Conservation (phyloP, 2,888 invertebrate species). For the Leptura quadrifasciata region DNA sequence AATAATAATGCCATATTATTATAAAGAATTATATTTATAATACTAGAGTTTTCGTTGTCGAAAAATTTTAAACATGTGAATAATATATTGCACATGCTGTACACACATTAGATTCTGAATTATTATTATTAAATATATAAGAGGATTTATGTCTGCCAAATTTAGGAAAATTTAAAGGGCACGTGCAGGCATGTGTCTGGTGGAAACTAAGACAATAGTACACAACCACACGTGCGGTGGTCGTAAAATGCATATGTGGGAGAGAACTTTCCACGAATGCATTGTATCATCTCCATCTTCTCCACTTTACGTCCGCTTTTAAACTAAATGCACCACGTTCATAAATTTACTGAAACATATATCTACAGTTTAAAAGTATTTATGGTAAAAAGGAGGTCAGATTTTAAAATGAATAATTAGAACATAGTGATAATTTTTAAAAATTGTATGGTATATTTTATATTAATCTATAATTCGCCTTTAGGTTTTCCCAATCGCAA, state of each 20-base stretch:
- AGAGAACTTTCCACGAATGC: constrained; percentile 34
- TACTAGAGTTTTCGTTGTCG: too few species aligned
- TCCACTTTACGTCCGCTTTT: constrained; percentile 37
- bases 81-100: not conserved
- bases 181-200: constrained; percentile 11
- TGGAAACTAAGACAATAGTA: constrained; percentile 36
- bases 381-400: not conserved
- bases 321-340: constrained; percentile 35
- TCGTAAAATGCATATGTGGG: constrained; percentile 48
- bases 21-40: too few species aligned
- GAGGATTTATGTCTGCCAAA: constrained; percentile 17
- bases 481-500: too few species aligned
- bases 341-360: constrained; percentile 21
- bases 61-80: not conserved
- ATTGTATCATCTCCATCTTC: constrained; percentile 37
- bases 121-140: constrained; percentile 19
- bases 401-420: not conserved
- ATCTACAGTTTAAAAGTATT: constrained; percentile 13
- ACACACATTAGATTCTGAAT: not conserved
- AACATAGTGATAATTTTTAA: too few species aligned
- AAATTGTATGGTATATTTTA: too few species aligned
- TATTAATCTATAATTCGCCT: too few species aligned
- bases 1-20: too few species aligned
- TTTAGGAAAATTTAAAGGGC: constrained; percentile 19
- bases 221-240: constrained; percentile 35